A percentile compares a stretch with the other conserved stretches of the same genome.
Evolutionary conservation across 30 jellyfish, hydroid and myxozoan species (phyloP).

Genomic region (Cassiopea andromeda): DNA sequence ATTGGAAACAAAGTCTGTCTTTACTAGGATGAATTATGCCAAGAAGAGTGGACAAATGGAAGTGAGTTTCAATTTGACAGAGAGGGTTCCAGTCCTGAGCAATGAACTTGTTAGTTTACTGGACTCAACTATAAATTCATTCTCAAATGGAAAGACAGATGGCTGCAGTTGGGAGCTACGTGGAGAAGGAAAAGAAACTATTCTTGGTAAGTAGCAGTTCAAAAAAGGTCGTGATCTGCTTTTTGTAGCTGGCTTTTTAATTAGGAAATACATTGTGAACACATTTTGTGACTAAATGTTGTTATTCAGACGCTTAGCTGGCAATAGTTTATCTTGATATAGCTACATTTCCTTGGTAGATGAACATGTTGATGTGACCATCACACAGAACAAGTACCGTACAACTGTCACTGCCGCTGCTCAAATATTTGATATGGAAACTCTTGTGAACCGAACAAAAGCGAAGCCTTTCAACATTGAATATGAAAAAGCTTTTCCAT

Average conservation of each 20-base stretch:
- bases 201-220: conserved; percentile 15
- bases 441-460: conserved; percentile 44
- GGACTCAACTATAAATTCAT: conserved; percentile 8
- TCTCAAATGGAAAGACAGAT: neutral
- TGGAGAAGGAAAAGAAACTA: conserved; percentile 25
- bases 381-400: conserved; percentile 14
- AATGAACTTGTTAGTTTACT: too few species aligned
- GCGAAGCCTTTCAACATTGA: conserved; percentile 10
- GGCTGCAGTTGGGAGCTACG: neutral
- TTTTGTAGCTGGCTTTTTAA: too few species aligned
- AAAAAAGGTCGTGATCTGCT: too few species aligned
- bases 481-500: conserved; percentile 5
- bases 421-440: conserved; percentile 33
- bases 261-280: too few species aligned
- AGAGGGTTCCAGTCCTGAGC: conserved; percentile 25
- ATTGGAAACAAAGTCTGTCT: conserved; percentile 6
- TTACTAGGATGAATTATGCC: neutral
- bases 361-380: conserved; percentile 38
- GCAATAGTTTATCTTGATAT: too few species aligned
- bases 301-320: too few species aligned
- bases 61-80: conserved; percentile 35
- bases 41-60: conserved; percentile 12
- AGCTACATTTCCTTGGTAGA: too few species aligned
- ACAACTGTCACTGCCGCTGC: conserved; percentile 39
- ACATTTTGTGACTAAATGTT: too few species aligned